These are phyloP conservation scores for Geopemphigus sp. DNA, from an alignment of 1,140 invertebrate species.

Conservation along the genomic window DNA sequence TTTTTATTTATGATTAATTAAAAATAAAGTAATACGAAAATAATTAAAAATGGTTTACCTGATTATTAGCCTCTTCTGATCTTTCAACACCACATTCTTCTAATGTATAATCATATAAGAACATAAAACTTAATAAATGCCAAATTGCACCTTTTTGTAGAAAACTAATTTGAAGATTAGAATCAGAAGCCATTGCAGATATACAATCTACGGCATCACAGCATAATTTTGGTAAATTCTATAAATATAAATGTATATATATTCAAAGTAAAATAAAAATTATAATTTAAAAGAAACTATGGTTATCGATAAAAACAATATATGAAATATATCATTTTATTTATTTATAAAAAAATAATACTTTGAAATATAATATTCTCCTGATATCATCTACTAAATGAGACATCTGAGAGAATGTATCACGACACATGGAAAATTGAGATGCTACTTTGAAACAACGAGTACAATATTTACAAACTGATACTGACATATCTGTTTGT, in stretches of 20 bases:
- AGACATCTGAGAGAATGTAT: conserved; percentile 82
- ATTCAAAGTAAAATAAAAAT: too few relatives aligned
- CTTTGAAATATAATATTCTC: conserved; percentile 85
- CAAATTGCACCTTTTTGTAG: conserved; percentile 90
- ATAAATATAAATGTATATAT: too few relatives aligned
- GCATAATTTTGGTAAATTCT: conserved; percentile 78
- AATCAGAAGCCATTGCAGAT: conserved; percentile 76
- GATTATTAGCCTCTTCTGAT: conserved; percentile 78
- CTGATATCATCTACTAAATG: conserved; percentile 85
- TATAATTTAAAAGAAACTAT: too few relatives aligned
- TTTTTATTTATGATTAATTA: background rate
- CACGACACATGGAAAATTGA: conserved; percentile 86
- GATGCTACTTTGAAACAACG: conserved; percentile 92
- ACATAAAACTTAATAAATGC: conserved; percentile 87
- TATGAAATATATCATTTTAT: too few relatives aligned
- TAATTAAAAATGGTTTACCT: conserved; percentile 58
- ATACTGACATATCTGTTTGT: conserved; percentile 77
- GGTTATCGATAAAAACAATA: too few relatives aligned
- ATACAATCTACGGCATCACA: conserved; percentile 82
- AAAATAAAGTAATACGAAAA: background rate
- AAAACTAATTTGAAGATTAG: conserved; percentile 82
- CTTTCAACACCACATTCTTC: conserved; percentile 93
- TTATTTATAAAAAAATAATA: conserved; percentile 54
- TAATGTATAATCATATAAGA: conserved; percentile 96
- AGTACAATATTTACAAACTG: conserved; percentile 88